Evolutionary conservation across 2,797 vertebrate species (phyloP).

Genomic region (Sebastes hubbsi): DNA sequence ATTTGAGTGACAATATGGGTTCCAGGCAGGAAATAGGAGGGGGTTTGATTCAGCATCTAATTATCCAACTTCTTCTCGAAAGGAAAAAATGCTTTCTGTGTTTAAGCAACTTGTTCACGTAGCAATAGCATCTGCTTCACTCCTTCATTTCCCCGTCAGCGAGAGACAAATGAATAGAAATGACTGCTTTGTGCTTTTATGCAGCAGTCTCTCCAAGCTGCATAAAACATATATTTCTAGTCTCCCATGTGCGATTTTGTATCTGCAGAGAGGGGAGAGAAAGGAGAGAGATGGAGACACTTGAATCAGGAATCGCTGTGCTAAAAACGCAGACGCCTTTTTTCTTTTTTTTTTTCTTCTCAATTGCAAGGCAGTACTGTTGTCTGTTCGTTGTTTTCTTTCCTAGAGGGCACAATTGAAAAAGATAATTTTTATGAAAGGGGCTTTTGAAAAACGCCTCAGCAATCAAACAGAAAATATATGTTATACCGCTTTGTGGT

Average conservation of each 20-base stretch:
- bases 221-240: slow-evolving; percentile 78
- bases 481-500: slow-evolving; percentile 45
- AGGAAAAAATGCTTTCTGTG: slow-evolving; percentile 66
- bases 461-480: slow-evolving; percentile 73
- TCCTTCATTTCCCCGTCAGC: slow-evolving; percentile 75
- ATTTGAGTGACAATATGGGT: slow-evolving; percentile 73
- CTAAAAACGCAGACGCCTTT: slow-evolving; percentile 49
- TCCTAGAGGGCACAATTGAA: slow-evolving; percentile 77
- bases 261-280: slow-evolving; percentile 48
- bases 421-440: slow-evolving; percentile 76
- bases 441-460: slow-evolving; percentile 69
- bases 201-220: slow-evolving; percentile 66
- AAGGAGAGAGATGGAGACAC: slow-evolving; percentile 55
- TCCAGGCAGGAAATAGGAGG: slow-evolving; percentile 60
- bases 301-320: slow-evolving; percentile 66
- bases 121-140: slow-evolving; percentile 77
- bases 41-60: slow-evolving; percentile 67
- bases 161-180: slow-evolving; percentile 83
- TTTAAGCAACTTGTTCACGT: slow-evolving; percentile 80
- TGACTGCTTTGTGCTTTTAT: slow-evolving; percentile 78
- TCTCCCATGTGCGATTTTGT: slow-evolving; percentile 67
- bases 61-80: slow-evolving; percentile 72
- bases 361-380: slow-evolving; percentile 54
- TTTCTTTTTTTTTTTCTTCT: slow-evolving; percentile 5
- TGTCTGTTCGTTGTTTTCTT: slow-evolving; percentile 72